A percentile compares a stretch with the other conserved stretches of the same genome.
Evolutionary conservation across 37 sponge, comb jelly and placozoan species (phyloP).

Genomic region (Crambe crambe): DNA sequence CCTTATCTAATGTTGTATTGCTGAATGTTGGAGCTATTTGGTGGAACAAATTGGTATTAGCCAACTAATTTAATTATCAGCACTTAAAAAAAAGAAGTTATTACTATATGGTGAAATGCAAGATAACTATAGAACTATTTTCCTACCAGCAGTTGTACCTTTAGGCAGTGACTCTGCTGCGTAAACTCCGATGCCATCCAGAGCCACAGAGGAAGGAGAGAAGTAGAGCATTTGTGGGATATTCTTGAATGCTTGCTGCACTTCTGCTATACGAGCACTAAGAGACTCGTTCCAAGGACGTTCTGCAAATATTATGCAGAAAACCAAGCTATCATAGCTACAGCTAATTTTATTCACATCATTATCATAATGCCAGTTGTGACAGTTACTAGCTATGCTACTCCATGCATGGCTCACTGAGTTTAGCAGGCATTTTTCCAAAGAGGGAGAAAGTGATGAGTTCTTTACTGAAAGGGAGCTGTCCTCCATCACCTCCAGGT

Average conservation of each 20-base stretch:
- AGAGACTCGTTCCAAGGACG: constrained; percentile 36
- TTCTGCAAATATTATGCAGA: constrained; percentile 29
- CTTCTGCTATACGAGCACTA: constrained; percentile 29
- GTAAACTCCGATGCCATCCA: constrained; percentile 53
- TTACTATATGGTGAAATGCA: background rate
- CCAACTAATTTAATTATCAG: no score
- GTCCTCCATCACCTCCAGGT: background rate
- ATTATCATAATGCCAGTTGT: no score
- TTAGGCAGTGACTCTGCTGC: constrained; percentile 38
- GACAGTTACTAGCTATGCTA: no score
- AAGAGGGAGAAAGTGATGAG: constrained; percentile 48
- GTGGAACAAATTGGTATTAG: no score
- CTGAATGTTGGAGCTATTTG: no score
- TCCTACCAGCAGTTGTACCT: no score
- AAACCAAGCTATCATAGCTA: no score
- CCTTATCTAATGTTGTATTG: no score
- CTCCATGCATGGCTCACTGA: constrained; percentile 15
- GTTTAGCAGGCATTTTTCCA: constrained; percentile 42
- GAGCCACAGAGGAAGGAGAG: constrained; percentile 38
- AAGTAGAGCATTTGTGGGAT: constrained; percentile 58
- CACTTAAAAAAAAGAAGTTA: no score
- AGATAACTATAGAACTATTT: no score
- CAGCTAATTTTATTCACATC: background rate
- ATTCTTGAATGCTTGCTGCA: constrained; percentile 37
- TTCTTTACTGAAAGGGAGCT: constrained; percentile 36